Evolutionary conservation across 2,113 vertebrate species (phyloP).

Genomic region (Anoura caudifer): DNA sequence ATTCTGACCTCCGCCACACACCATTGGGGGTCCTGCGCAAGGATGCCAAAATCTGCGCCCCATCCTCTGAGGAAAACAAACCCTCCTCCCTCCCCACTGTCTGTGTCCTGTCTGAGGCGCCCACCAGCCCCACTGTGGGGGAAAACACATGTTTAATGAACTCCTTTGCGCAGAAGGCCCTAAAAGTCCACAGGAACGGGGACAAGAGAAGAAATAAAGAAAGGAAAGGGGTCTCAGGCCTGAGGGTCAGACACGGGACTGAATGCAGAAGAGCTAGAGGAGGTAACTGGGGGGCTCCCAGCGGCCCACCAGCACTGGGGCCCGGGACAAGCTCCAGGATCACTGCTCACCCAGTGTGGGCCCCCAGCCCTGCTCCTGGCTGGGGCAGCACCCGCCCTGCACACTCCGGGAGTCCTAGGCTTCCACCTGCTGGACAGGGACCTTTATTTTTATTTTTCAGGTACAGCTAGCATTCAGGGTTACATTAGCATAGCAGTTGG

Average conservation of each 20-base stretch:
- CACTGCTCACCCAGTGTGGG: background rate
- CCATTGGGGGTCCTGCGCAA: accelerated
- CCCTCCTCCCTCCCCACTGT: background rate
- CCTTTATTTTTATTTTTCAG: background rate
- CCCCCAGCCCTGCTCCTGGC: background rate
- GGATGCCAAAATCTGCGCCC: background rate
- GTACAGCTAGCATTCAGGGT: background rate
- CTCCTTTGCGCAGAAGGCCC: background rate
- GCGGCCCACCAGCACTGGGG: background rate
- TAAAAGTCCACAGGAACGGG: background rate
- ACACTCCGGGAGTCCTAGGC: background rate
- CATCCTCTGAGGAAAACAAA: too few species aligned
- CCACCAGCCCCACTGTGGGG: background rate
- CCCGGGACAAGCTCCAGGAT: background rate
- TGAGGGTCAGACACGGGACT: background rate
- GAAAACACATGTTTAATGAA: background rate
- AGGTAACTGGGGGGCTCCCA: background rate
- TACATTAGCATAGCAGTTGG: background rate
- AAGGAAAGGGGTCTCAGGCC: background rate
- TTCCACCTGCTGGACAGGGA: background rate
- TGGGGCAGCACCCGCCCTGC: background rate
- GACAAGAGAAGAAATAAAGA: background rate
- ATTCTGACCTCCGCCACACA: background rate
- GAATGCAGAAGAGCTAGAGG: background rate
- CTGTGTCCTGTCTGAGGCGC: background rate